Base-by-base conservation (phyloP, 2,888 invertebrate species). In the Drosophila anceps region DNA sequence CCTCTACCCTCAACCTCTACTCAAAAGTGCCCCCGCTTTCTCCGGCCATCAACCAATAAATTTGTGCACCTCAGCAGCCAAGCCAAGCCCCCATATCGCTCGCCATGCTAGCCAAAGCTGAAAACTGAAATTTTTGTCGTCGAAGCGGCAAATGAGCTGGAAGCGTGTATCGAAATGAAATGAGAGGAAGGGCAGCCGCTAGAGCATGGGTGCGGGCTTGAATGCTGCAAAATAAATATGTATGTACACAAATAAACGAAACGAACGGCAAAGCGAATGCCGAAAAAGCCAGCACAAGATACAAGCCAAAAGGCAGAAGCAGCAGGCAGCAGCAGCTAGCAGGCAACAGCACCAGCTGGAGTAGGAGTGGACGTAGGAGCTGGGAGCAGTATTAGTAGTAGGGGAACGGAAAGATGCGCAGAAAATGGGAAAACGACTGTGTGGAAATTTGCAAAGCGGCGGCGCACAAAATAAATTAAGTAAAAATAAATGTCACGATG, bases 391-490 rank as follows among this genome's bases (percentile, higher is more conserved):
- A 9, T 41, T 41, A 20, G 15, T 15, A 18, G 41, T 12, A 8
- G 54, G 31, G 54, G 58, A n/a, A 27, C 54, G 53, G 53, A 35
- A 51, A 69, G 66, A 76, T 80, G 73, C 70, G 66, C 64, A 55
- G 60, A 72, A 71, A 64, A 69, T 77, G 68, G 61, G 65, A 69
- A 85, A 80, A 73, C 64, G 59, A 73, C 62, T 77, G 66, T 78
- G 74, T 77, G 68, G 67, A 84, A 82, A 84, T 75, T 76, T 81
- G 80, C 83, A 82, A 79, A 87, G 83, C 83, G 84, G 76, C 75
- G 84, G 84, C 75, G 79, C 81, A 80, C 59, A 89, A 90, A 88
- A 90, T 90, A 90, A 91, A 90, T 91, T 88, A 91, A 88, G 86
- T 90, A 88, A 83, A 88, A 91, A 88, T 91, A 90, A 88, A 88